These are phyloP conservation scores for Rhodeus uyekii DNA, from an alignment of 2,797 vertebrate species.

Conservation along the genomic window DNA sequence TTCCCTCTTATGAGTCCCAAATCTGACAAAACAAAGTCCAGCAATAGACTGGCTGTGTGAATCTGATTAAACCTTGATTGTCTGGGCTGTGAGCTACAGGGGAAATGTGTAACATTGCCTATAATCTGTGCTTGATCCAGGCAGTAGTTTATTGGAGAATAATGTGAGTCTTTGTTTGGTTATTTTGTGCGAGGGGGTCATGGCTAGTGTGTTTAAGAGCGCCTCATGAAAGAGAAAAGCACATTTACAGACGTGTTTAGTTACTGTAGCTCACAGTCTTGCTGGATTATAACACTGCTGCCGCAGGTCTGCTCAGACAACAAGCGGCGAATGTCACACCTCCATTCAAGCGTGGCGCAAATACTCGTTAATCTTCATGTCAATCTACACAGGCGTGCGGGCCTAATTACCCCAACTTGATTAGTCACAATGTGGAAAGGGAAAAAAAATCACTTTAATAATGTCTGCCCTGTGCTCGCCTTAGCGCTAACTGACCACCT, in stretches of 20 bases:
- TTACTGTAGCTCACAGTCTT: constrained; percentile 1
- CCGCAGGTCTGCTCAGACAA: constrained; percentile 49
- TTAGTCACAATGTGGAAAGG: constrained; percentile 61
- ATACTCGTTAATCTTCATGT: constrained; percentile 76
- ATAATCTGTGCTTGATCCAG: constrained; percentile 14
- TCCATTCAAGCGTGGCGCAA: constrained; percentile 65
- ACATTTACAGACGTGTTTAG: constrained; percentile 19
- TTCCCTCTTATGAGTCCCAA: neutral
- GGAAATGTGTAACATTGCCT: constrained; percentile 5
- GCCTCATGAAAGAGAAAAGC: neutral
- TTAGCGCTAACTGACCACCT: constrained; percentile 62
- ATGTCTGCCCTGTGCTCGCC: constrained; percentile 60
- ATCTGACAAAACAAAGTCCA: constrained; percentile 31
- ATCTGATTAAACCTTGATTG: constrained; percentile 45
- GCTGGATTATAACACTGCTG: constrained; percentile 5
- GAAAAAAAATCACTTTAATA: constrained; percentile 67
- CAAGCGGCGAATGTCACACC: constrained; percentile 64
- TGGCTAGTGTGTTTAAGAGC: constrained; percentile 22
- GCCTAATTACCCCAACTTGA: constrained; percentile 73
- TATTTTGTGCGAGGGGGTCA: constrained; percentile 28
- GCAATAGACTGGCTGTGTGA: constrained; percentile 15
- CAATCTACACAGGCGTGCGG: constrained; percentile 70
- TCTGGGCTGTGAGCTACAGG: constrained; percentile 16
- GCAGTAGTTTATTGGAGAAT: constrained; percentile 31
- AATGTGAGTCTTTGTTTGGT: constrained; percentile 42